Percentiles rank a stretch among this genome's conserved stretches.
Conservation (phyloP, 2,888 invertebrate genomes). For the Apotomis capreana region DNA sequence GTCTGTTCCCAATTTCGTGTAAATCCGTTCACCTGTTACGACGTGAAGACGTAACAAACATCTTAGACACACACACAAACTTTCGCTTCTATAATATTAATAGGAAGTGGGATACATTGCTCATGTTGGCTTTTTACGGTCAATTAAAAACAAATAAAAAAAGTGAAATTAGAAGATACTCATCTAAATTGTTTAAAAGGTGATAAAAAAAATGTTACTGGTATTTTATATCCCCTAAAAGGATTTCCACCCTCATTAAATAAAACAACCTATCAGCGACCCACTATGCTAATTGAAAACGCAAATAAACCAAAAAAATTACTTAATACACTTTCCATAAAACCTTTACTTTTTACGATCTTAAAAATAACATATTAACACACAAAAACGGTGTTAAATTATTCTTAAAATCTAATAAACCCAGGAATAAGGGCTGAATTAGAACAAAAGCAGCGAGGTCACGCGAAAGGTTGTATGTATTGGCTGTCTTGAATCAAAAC, state of each 20-base stretch:
- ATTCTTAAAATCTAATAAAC: slow-evolving; percentile 34
- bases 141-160: too few relatives aligned
- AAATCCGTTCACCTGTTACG: too few relatives aligned
- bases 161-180: too few relatives aligned
- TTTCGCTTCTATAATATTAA: too few relatives aligned
- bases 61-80: too few relatives aligned
- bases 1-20: too few relatives aligned
- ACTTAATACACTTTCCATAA: slow-evolving; percentile 19
- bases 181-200: too few relatives aligned
- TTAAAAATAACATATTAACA: slow-evolving; percentile 31
- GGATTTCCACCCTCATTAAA: not conserved
- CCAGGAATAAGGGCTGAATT: slow-evolving; percentile 17
- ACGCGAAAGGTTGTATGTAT: slow-evolving; percentile 7
- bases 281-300: slow-evolving; percentile 10
- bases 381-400: slow-evolving; percentile 27
- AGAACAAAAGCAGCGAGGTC: slow-evolving; percentile 21
- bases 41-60: too few relatives aligned
- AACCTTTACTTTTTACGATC: slow-evolving; percentile 11
- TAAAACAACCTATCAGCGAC: slow-evolving; percentile 4
- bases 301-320: slow-evolving; percentile 22
- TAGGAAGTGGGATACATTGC: too few relatives aligned
- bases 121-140: too few relatives aligned
- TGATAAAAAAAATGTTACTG: not conserved
- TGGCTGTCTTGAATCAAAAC: not conserved
- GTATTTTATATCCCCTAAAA: not conserved